phyloP scores from a whole-genome alignment of 2,113 vertebrate species.

The Tupaia tana region DNA sequence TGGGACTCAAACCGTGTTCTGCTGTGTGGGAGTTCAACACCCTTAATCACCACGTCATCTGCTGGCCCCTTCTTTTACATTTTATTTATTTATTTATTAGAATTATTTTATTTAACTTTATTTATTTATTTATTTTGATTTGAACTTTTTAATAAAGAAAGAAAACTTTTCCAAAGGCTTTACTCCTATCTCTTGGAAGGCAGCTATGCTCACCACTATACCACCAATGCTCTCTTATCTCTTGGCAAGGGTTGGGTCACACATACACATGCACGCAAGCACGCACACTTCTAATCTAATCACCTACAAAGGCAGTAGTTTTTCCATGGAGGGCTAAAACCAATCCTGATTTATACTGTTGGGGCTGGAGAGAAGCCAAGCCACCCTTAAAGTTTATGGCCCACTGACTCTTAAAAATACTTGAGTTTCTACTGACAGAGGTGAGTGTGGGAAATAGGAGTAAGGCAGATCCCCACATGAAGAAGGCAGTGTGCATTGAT shows the following conservation, averaged over 20 bases:
- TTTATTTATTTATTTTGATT: too few relatives aligned
- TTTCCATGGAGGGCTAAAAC: not conserved
- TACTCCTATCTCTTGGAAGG: slow-evolving; percentile 83
- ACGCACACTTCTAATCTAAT: not conserved
- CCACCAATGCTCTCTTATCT: slow-evolving; percentile 81
- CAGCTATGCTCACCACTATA: slow-evolving; percentile 92
- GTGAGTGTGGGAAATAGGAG: not conserved
- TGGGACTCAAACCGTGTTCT: too few relatives aligned
- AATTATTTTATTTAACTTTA: too few relatives aligned
- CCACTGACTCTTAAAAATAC: not conserved
- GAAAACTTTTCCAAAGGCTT: not conserved
- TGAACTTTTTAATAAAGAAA: not conserved
- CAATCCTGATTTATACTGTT: not conserved
- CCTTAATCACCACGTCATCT: too few relatives aligned
- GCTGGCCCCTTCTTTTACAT: too few relatives aligned
- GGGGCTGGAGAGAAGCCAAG: not conserved
- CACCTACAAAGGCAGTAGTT: not conserved
- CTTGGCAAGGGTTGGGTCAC: not conserved
- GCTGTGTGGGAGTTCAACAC: too few relatives aligned
- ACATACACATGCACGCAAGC: not conserved
- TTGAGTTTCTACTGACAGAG: not conserved
- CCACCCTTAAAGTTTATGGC: not conserved
- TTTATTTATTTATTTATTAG: too few relatives aligned
- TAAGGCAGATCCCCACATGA: not conserved
- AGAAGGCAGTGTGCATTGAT: not conserved